phyloP scores from a whole-genome alignment of 1,140 invertebrate genomes.

The Danaus plexippus region DNA sequence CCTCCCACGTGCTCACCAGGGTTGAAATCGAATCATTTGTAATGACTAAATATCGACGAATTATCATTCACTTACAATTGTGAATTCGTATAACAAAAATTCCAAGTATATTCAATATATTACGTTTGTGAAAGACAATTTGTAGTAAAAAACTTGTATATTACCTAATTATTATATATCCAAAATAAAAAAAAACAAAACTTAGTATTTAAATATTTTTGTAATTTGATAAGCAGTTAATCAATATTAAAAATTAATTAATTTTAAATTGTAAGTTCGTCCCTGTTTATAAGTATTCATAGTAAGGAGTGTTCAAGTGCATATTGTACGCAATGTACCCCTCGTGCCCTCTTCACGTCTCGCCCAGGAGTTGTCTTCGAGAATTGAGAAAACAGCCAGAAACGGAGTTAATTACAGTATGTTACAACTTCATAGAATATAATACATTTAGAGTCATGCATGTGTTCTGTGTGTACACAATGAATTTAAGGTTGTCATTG shows the following conservation, averaged over 20 bases:
- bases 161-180: no score
- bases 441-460: no score
- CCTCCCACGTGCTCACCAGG: conserved; percentile 39
- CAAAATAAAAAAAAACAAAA: no score
- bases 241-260: conserved; percentile 40
- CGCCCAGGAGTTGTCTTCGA: conserved; percentile 55
- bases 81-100: no score
- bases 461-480: no score
- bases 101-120: no score
- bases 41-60: no score
- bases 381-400: conserved; percentile 27
- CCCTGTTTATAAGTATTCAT: conserved; percentile 59
- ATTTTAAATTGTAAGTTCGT: conserved; percentile 38
- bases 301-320: conserved; percentile 57
- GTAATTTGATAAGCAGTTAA: not conserved
- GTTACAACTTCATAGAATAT: not conserved
- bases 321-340: conserved; percentile 58
- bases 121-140: not conserved
- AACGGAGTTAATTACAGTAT: conserved; percentile 12
- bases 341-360: conserved; percentile 54
- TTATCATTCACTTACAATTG: no score
- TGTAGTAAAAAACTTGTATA: not conserved
- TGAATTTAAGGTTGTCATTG: no score
- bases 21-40: conserved; percentile 30
- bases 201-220: no score